Conservation (phyloP, 2,797 vertebrate genomes). For the Phrynocephalus forsythii region DNA sequence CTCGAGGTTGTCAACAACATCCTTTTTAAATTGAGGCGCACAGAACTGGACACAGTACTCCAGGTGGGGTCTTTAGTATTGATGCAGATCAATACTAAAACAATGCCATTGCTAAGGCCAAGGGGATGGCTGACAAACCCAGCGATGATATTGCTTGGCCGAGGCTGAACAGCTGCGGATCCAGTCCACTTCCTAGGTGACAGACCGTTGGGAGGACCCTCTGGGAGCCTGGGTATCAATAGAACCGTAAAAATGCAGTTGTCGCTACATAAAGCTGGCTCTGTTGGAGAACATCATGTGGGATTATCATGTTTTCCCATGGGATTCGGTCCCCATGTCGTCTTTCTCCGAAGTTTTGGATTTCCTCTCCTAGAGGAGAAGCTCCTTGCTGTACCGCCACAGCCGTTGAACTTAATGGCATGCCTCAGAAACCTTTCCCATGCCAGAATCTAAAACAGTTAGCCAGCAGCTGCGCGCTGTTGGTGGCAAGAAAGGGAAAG, state of each 20-base stretch:
- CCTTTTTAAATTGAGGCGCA: no score
- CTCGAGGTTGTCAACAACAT: no score
- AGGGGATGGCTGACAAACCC: neutral
- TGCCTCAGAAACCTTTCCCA: conserved; percentile 11
- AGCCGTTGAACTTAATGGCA: conserved; percentile 21
- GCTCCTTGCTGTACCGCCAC: neutral
- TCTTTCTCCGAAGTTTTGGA: neutral
- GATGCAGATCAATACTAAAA: neutral
- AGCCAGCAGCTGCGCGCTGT: neutral
- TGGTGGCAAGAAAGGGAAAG: conserved; percentile 30
- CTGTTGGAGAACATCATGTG: neutral
- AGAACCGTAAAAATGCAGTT: neutral
- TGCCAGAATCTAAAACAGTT: conserved; percentile 4
- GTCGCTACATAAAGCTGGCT: neutral
- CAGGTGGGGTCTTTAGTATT: no score
- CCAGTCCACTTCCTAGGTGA: neutral
- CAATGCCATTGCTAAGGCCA: neutral
- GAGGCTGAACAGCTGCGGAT: neutral
- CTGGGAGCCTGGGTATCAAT: neutral
- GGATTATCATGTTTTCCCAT: neutral
- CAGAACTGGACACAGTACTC: no score
- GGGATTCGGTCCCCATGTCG: neutral
- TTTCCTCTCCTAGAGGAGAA: neutral
- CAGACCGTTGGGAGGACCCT: neutral
- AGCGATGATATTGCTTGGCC: neutral